Base-by-base conservation (phyloP, 2,113 vertebrate species). In the Otocyon megalotis region DNA sequence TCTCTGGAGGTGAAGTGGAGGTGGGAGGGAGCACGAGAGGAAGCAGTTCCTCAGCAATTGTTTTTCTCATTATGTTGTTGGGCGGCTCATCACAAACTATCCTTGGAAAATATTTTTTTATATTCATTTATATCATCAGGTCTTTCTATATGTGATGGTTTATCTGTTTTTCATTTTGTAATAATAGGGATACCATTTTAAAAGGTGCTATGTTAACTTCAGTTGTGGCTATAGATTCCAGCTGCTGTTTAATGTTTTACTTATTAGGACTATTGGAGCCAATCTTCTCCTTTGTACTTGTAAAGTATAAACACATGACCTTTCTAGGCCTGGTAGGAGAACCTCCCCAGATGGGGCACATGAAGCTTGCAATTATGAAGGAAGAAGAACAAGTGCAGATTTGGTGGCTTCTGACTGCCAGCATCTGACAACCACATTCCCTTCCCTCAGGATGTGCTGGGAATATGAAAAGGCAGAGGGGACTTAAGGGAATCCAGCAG, bases 41-140 rank as follows among this genome's bases (percentile, higher is more conserved):
- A 89, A 80, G 58, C 2, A 35, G 6, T n/a, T 30, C 16, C 50
- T 90, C 54, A 88, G n/a, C 10, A 54, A 37, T 94, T 90, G 58
- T 74, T 97, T 97, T 90, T 80, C 86, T 96, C 90, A 89, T 95
- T 89, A 84, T 84, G 80, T 79, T 88, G 13, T 63, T 85, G 54
- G 60, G 32, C 71, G 32, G 56, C 48, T 19, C 28, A 90, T 60
- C 79, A 84, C 14, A 86, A 76, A 71, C 54, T 35, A 81, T 56
- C 60, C 32, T 79, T 74, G 22, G 11, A 84, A 88, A 43, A 43
- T 26, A 53, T n/a, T 67, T 89, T 89, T 97, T 91, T 37, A 76
- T 62, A 93, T 92, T 71, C 56, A 92, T 37, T 71, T 77, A 19
- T 76, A 82, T 17, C 69, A 62, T 69, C 32, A 12, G 71, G 50